Conservation (phyloP, 2,888 invertebrate genomes). For the Ceraclea dissimilis region DNA sequence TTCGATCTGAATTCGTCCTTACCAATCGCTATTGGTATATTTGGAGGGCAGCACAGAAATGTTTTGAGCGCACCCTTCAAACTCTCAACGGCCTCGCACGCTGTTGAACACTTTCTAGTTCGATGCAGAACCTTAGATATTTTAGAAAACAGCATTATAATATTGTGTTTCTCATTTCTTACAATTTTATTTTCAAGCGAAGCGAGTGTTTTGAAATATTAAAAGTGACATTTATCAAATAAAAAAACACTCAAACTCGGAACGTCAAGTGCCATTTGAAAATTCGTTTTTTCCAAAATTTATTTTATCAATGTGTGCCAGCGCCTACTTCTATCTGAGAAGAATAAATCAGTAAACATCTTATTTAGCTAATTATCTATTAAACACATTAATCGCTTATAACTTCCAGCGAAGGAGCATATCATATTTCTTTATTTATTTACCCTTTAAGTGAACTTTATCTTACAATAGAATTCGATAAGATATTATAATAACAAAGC, state of each 20-base stretch:
- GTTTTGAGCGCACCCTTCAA: conserved; percentile 54
- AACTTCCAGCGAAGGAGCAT: too few relatives aligned
- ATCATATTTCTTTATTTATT: too few relatives aligned
- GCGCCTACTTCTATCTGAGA: too few relatives aligned
- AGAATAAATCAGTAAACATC: too few relatives aligned
- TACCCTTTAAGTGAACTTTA: too few relatives aligned
- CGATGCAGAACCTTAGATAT: not conserved
- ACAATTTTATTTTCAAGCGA: not conserved
- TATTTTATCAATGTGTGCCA: too few relatives aligned
- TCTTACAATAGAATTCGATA: too few relatives aligned
- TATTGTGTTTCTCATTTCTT: not conserved
- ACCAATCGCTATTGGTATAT: conserved; percentile 94
- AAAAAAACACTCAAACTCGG: not conserved
- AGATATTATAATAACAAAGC: too few relatives aligned
- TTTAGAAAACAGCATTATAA: conserved; percentile 1
- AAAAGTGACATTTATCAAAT: not conserved
- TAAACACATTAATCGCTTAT: too few relatives aligned
- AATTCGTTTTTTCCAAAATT: not conserved
- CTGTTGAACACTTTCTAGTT: not conserved
- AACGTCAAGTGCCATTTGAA: not conserved
- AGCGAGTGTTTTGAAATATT: not conserved
- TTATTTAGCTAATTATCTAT: too few relatives aligned
- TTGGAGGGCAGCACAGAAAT: conserved; percentile 59
- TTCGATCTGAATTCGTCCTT: conserved; percentile 73
- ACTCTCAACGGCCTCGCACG: not conserved